Conservation (phyloP, 23 tunicate genomes). For the Oikopleura albicans region DNA sequence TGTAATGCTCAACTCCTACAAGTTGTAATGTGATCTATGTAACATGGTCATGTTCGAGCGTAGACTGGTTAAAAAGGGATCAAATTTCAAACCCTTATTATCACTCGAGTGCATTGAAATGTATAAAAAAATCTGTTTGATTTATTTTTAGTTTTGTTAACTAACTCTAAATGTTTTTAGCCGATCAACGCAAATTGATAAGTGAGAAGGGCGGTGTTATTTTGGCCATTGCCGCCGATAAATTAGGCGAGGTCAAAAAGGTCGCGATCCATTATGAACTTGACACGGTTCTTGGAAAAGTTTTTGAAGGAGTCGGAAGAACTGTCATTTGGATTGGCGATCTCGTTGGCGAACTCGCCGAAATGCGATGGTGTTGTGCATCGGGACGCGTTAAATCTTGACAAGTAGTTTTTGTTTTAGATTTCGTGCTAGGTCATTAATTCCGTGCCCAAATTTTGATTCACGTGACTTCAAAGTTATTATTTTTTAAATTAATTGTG, state of each 20-base stretch:
- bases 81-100: too few species aligned
- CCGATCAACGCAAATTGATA: neutral
- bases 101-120: too few species aligned
- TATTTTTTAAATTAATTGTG: too few species aligned
- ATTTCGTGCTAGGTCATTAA: neutral
- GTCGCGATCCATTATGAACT: neutral
- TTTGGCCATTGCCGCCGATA: neutral
- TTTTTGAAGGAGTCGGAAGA: neutral
- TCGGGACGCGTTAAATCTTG: neutral
- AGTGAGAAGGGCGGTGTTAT: neutral
- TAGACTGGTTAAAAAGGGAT: too few species aligned
- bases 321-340: neutral
- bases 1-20: too few species aligned
- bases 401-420: neutral
- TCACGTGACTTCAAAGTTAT: too few species aligned
- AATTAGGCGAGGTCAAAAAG: neutral
- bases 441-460: neutral
- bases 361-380: neutral
- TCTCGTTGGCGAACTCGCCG: neutral
- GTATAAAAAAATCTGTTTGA: too few species aligned
- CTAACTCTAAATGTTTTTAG: neutral
- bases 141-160: too few species aligned
- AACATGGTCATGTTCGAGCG: too few species aligned
- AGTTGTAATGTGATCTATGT: too few species aligned
- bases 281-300: neutral